Percentiles rank a stretch among this genome's conserved stretches.
phyloP scores from a whole-genome alignment of 2,888 invertebrate species.

The Drosophila lacicola region DNA sequence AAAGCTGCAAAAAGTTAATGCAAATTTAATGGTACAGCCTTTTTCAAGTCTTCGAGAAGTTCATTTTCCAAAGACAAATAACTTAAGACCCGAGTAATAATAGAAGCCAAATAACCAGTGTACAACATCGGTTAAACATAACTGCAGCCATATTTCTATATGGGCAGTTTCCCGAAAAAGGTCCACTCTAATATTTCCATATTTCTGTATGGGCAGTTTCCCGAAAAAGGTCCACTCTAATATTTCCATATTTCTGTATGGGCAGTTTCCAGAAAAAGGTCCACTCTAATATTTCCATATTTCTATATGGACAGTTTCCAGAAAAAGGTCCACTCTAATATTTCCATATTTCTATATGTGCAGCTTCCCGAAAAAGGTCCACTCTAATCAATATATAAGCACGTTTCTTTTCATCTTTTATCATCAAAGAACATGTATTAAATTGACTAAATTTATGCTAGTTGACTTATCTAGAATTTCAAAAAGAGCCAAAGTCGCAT shows the following conservation, averaged over 20 bases:
- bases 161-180: not conserved
- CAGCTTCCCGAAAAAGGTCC: not conserved
- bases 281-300: too few species aligned
- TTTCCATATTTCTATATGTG: not conserved
- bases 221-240: not conserved
- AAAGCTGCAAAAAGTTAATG: conserved; percentile 1
- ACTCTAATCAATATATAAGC: not conserved
- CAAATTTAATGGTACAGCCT: too few species aligned
- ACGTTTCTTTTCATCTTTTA: not conserved
- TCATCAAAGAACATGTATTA: too few species aligned
- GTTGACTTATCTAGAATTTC: too few species aligned
- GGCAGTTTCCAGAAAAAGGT: not conserved
- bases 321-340: too few species aligned
- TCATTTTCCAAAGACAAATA: too few species aligned
- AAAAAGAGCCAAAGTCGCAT: too few species aligned
- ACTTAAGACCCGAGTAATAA: not conserved
- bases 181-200: not conserved
- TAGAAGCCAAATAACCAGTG: not conserved
- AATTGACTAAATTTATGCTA: too few species aligned
- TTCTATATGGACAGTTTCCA: not conserved
- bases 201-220: not conserved
- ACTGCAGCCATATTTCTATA: not conserved
- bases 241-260: not conserved
- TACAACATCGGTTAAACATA: too few species aligned
- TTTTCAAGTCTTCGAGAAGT: too few species aligned